A percentile compares a stretch with the other conserved stretches of the same genome.
Evolutionary conservation across 2,113 vertebrate species (phyloP).

Genomic region (Chlorocebus sabaeus): DNA sequence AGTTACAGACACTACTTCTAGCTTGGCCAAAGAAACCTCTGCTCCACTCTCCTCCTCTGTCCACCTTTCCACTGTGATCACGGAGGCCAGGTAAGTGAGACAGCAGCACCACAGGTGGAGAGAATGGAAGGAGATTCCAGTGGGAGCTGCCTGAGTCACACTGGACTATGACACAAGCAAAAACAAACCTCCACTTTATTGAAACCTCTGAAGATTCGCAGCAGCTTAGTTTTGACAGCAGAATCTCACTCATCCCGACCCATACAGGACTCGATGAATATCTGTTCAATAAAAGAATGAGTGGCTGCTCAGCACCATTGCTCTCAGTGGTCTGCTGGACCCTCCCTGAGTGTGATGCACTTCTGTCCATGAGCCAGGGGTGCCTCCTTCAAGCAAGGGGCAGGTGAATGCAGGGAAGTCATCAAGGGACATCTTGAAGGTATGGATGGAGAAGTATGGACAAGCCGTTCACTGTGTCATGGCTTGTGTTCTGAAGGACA

Average conservation of each 20-base stretch:
- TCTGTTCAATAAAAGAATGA: not conserved
- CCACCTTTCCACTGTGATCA: not conserved
- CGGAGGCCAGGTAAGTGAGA: not conserved
- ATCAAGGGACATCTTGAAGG: too few species aligned
- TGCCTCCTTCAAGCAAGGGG: not conserved
- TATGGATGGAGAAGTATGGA: not conserved
- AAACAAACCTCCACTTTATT: not conserved
- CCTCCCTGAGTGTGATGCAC: not conserved
- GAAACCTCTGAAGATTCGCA: not conserved
- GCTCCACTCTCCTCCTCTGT: not conserved
- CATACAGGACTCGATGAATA: too few species aligned
- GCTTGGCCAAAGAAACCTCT: not conserved
- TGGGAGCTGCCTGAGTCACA: accelerated
- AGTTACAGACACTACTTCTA: not conserved
- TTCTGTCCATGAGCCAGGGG: not conserved
- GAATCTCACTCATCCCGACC: not conserved
- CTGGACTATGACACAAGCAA: not conserved
- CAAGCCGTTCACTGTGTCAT: not conserved
- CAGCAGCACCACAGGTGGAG: accelerated
- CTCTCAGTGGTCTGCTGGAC: too few species aligned
- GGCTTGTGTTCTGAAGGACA: not conserved
- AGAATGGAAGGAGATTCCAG: not conserved
- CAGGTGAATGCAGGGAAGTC: too few species aligned
- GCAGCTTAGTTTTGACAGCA: not conserved
- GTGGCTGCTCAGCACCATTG: not conserved